phyloP scores from a whole-genome alignment of 2,888 invertebrate species.

The Colletes collaris region DNA sequence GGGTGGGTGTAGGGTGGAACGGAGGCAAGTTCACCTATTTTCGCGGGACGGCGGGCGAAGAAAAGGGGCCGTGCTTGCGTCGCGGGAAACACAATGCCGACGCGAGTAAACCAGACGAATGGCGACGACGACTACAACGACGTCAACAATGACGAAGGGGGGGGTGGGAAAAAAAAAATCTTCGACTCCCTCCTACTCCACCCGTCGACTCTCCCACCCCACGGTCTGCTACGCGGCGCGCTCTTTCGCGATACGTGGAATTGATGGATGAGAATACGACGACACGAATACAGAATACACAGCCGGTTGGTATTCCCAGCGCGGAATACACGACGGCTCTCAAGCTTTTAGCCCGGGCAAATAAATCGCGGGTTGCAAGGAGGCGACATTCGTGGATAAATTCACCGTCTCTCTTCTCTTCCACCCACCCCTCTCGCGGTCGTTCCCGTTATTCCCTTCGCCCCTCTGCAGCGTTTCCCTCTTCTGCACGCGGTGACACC shows the following conservation, averaged over 20 bases:
- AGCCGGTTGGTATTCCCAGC: slow-evolving; percentile 63
- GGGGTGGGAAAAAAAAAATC: slow-evolving; percentile 20
- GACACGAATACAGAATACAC: slow-evolving; percentile 66
- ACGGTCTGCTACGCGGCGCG: neutral
- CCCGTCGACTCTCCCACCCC: neutral
- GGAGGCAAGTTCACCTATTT: slow-evolving; percentile 56
- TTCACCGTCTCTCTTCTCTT: slow-evolving; percentile 47
- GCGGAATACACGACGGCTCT: slow-evolving; percentile 64
- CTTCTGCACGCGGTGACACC: slow-evolving; percentile 34
- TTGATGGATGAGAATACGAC: slow-evolving; percentile 70
- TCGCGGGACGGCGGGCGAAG: slow-evolving; percentile 45
- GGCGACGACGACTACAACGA: slow-evolving; percentile 52
- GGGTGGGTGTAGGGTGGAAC: neutral
- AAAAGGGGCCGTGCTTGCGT: slow-evolving; percentile 53
- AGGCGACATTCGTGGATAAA: slow-evolving; percentile 65
- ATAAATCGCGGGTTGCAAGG: slow-evolving; percentile 69
- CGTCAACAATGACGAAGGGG: slow-evolving; percentile 33
- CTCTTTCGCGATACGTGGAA: slow-evolving; percentile 62
- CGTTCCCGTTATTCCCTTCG: neutral
- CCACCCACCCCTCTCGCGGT: slow-evolving; percentile 9
- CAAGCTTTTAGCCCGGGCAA: slow-evolving; percentile 73
- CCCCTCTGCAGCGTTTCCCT: neutral
- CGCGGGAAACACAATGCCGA: slow-evolving; percentile 49
- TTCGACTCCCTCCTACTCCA: slow-evolving; percentile 26
- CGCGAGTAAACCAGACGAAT: slow-evolving; percentile 60